A percentile compares a stretch with the other conserved stretches of the same genome.
These are phyloP conservation scores for Acleris sparsana DNA, from an alignment of 2,888 invertebrate genomes.

Conservation along the genomic window DNA sequence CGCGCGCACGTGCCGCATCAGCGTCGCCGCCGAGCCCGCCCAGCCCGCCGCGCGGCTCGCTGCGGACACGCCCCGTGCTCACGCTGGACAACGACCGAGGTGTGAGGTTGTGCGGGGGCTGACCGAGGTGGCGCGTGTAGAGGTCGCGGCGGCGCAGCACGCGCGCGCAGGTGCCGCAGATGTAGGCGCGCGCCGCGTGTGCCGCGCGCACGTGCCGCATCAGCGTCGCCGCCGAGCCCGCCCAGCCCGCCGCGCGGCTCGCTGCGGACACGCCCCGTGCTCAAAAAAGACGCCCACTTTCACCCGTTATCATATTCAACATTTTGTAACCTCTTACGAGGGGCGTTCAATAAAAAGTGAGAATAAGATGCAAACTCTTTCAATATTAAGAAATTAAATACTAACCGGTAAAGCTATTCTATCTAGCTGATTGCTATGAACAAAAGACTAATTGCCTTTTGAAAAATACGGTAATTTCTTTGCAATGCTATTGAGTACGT, in stretches of 20 bases:
- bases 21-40: slow-evolving; percentile 80
- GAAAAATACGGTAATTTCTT: too few species aligned
- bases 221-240: slow-evolving; percentile 83
- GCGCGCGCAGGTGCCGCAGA: slow-evolving; percentile 87
- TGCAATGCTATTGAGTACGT: too few species aligned
- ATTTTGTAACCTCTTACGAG: too few species aligned
- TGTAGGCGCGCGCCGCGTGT: slow-evolving; percentile 86
- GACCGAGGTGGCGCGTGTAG: slow-evolving; percentile 85
- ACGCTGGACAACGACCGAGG: too few species aligned
- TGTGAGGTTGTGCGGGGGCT: background rate
- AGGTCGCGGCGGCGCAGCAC: slow-evolving; percentile 86
- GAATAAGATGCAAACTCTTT: too few species aligned
- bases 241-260: slow-evolving; percentile 16
- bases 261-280: background rate
- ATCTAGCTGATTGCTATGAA: too few species aligned
- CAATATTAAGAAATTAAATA: too few species aligned
- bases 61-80: background rate
- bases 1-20: slow-evolving; percentile 85
- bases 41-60: slow-evolving; percentile 18
- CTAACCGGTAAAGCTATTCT: too few species aligned
- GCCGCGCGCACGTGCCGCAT: slow-evolving; percentile 84
- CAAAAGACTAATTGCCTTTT: too few species aligned
- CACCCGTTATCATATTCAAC: too few species aligned
- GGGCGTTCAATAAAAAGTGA: too few species aligned
- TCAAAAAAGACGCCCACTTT: too few species aligned